A percentile compares a stretch with the other conserved stretches of the same genome.
phyloP scores from a whole-genome alignment of 2,888 invertebrate genomes.

The Halictus ligatus region DNA sequence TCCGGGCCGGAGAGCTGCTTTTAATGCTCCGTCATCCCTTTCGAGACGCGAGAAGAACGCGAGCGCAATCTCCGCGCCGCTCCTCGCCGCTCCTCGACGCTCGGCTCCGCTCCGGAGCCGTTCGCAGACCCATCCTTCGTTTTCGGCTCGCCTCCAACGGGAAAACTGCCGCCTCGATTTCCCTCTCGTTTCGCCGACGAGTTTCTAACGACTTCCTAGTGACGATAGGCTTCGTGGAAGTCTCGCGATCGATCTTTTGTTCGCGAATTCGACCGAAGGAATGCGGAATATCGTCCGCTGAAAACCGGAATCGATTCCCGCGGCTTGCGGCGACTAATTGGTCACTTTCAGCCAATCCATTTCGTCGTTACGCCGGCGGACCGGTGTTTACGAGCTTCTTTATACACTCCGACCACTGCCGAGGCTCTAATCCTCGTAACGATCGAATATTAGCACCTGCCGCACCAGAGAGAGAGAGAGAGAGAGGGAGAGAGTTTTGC shows the following conservation, averaged over 20 bases:
- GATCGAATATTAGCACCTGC: not conserved
- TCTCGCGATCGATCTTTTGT: constrained; percentile 13
- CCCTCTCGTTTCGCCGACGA: not conserved
- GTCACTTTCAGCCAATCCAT: not conserved
- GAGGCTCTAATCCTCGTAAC: not conserved
- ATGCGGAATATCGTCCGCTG: constrained; percentile 34
- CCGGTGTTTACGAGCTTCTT: not conserved
- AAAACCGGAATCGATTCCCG: constrained; percentile 34
- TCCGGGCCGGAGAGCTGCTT: constrained; percentile 30
- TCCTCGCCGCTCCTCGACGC: too few species aligned
- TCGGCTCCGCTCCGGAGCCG: not conserved
- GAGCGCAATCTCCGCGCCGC: constrained; percentile 13
- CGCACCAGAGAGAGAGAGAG: not conserved
- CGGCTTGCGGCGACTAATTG: constrained; percentile 9
- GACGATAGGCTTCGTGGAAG: constrained; percentile 31
- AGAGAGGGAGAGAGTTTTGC: too few species aligned
- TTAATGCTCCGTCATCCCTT: constrained; percentile 46
- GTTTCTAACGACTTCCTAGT: constrained; percentile 40
- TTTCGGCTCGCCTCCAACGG: constrained; percentile 28
- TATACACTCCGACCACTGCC: not conserved
- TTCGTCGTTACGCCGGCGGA: not conserved
- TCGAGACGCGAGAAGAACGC: constrained; percentile 32
- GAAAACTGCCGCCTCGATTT: constrained; percentile 14
- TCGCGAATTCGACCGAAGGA: constrained; percentile 23
- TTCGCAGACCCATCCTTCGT: not conserved